Evolutionary conservation across 2,888 invertebrate genomes (phyloP).

Genomic region (Drosophila leonis): DNA sequence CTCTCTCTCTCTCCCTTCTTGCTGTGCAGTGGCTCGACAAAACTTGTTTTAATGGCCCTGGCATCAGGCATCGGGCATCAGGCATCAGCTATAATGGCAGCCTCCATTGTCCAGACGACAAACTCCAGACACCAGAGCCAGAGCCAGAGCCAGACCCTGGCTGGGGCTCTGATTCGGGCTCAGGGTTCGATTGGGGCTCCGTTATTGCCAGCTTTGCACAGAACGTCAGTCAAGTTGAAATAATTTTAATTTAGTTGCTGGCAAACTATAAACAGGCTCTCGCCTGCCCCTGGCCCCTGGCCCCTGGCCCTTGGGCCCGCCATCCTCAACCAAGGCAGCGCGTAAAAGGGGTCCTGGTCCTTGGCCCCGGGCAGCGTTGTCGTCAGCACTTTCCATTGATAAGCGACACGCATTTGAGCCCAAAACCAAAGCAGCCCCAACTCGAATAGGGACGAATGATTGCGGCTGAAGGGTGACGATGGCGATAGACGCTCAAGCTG

Average conservation of each 20-base stretch:
- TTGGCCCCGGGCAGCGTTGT: constrained; percentile 40
- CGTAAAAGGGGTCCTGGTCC: constrained; percentile 22
- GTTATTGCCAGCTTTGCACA: constrained; percentile 60
- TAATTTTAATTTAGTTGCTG: constrained; percentile 76
- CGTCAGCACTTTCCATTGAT: constrained; percentile 73
- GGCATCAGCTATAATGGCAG: constrained; percentile 23
- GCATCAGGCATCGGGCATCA: constrained; percentile 35
- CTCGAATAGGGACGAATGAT: constrained; percentile 11
- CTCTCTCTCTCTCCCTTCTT: background rate
- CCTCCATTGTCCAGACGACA: constrained; percentile 22
- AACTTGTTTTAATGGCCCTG: constrained; percentile 70
- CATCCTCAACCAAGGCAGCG: background rate
- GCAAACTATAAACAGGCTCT: constrained; percentile 71
- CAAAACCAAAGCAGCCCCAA: constrained; percentile 28
- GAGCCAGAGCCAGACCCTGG: background rate
- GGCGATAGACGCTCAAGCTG: constrained; percentile 10
- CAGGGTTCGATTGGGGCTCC: constrained; percentile 32
- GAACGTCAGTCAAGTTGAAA: constrained; percentile 73
- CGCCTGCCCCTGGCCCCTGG: constrained; percentile 7
- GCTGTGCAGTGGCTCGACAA: constrained; percentile 29
- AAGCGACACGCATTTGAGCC: constrained; percentile 61
- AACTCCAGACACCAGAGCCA: constrained; percentile 7
- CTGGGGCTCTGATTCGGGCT: constrained; percentile 1
- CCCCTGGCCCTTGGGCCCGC: background rate
- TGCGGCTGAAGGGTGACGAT: constrained; percentile 43